Evolutionary conservation across 2,888 invertebrate genomes (phyloP), one percentile per base, ranked within the genome.

Genomic region (Trichopoda pennipes): DNA sequence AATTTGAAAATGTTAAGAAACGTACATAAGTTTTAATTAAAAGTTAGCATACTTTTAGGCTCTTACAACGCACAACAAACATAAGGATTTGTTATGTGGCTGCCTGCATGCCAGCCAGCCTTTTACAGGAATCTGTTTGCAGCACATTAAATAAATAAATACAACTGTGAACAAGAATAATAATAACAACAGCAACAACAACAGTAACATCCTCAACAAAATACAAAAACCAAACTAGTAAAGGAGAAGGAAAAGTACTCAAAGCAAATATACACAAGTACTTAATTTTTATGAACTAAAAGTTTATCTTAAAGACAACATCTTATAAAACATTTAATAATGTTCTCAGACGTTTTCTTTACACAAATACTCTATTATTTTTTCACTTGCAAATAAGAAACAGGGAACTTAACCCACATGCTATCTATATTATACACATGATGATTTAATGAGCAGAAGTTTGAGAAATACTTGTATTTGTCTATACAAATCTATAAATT

Each of bases 211-310:
- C 14, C 35, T 28, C 28, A 6, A 3, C 6, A 28, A 28, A 6
- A 28, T 2, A 55, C 12, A 35, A 58, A 38, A 66, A 58, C n/a
- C 44, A 72, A 9, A 23, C 16, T 38, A 44, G 9, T 14, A 23
- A 17, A 63, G 49, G 16, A 69, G 28, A 12, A 19, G 63, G 64
- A 61, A 53, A 74, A 68, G 42, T 17, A 72, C 17, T 51, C 10
- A 23, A 28, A 64, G 47, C 72, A 69, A 61, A 28, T 72, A 35
- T 32, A 56, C 47, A 72, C 56, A 56, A 83, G 75, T 83, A 79
- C 79, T 83, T 80, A 80, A 80, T 76, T 79, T 83, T 83, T 77
- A 80, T 82, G 80, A 82, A 80, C 80, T 78, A 68, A 82, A 82
- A 78, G 78, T 81, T 81, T 81, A 81, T 81, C 81, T 78, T 60